These are phyloP conservation scores for Cheiracanthium punctorium DNA, from an alignment of 2,888 invertebrate species.

Conservation along the genomic window DNA sequence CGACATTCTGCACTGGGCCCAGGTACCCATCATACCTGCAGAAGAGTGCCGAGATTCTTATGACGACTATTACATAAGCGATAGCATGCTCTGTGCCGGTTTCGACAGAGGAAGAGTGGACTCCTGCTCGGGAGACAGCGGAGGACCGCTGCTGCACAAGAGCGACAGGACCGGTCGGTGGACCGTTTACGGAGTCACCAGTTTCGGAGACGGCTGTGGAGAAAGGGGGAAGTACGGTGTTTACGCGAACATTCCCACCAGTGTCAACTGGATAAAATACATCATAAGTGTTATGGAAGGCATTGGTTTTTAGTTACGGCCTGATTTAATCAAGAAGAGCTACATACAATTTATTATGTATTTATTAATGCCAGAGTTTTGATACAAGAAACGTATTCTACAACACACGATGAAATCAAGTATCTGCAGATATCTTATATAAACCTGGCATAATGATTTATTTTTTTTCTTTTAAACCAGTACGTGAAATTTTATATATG, in stretches of 20 bases:
- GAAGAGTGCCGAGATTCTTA: slow-evolving; percentile 88
- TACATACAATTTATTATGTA: no score
- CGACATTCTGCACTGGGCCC: slow-evolving; percentile 89
- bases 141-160: slow-evolving; percentile 82
- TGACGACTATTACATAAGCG: slow-evolving; percentile 87
- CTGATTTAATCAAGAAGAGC: no score
- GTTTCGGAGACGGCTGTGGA: slow-evolving; percentile 97
- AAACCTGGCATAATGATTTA: no score
- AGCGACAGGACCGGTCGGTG: slow-evolving; percentile 74
- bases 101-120: slow-evolving; percentile 87
- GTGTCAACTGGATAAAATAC: slow-evolving; percentile 88
- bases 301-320: background rate
- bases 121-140: slow-evolving; percentile 93
- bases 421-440: no score
- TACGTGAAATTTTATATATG: no score
- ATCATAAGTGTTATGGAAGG: slow-evolving; percentile 78
- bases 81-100: slow-evolving; percentile 96
- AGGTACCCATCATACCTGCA: slow-evolving; percentile 89
- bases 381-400: no score
- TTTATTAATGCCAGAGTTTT: no score
- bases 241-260: slow-evolving; percentile 91
- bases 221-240: slow-evolving; percentile 94
- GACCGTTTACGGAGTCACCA: slow-evolving; percentile 90
- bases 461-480: no score
- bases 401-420: no score